These are phyloP conservation scores for Meteorus colon DNA, from an alignment of 2,888 invertebrate genomes.

Conservation along the genomic window DNA sequence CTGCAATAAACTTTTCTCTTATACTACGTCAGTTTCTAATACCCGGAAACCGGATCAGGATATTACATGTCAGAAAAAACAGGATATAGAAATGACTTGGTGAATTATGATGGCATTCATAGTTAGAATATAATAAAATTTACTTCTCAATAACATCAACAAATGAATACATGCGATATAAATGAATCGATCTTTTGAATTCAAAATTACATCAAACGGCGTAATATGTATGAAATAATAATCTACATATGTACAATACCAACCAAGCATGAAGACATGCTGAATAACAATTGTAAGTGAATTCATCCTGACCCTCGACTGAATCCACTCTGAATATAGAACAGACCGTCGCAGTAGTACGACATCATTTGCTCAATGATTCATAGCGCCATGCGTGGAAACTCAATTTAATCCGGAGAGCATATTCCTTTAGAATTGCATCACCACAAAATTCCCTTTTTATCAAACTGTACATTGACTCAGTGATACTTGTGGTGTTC, in stretches of 20 bases:
- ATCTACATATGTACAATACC: background rate
- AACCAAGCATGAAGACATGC: background rate
- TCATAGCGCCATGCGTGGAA: conserved; percentile 46
- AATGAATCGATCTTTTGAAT: too few relatives aligned
- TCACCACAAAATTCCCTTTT: conserved; percentile 18
- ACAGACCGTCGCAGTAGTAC: conserved; percentile 4
- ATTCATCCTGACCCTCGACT: too few relatives aligned
- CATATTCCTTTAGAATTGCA: conserved; percentile 42
- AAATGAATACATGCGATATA: too few relatives aligned
- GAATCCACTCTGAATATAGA: background rate
- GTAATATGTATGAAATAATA: background rate
- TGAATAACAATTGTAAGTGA: too few relatives aligned
- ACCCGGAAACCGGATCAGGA: background rate
- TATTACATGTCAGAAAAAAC: background rate
- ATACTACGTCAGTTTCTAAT: background rate
- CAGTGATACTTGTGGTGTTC: too few relatives aligned
- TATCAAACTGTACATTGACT: background rate
- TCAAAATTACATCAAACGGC: too few relatives aligned
- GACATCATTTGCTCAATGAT: conserved; percentile 14
- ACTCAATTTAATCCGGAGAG: conserved; percentile 53
- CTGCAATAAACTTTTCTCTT: background rate
- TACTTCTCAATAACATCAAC: too few relatives aligned
- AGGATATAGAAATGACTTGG: background rate
- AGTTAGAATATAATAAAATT: too few relatives aligned
- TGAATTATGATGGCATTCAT: background rate